A percentile compares a stretch with the other conserved stretches of the same genome.
Conservation (phyloP, 2,797 vertebrate genomes). For the Benthosema pterotum region DNA sequence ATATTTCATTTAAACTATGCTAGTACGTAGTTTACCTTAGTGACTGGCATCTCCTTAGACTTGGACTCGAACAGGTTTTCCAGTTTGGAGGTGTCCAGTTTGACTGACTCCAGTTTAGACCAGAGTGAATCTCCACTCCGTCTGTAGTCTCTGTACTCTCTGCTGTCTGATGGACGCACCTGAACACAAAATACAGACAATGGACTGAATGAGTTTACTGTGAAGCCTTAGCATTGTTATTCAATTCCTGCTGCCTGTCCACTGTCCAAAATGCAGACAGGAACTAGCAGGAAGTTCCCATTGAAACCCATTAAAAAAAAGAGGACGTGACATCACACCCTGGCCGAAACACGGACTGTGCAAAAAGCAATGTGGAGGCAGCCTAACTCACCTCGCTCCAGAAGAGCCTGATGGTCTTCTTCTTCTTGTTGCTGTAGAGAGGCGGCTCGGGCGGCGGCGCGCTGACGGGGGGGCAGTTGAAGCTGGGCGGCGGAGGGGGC, state of each 20-base stretch:
- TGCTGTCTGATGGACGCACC: constrained; percentile 88
- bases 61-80: constrained; percentile 96
- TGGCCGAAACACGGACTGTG: no score
- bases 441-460: constrained; percentile 81
- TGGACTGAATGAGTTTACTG: constrained; percentile 19
- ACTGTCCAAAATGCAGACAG: no score
- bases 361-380: no score
- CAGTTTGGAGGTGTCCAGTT: constrained; percentile 92
- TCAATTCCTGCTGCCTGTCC: no score
- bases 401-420: constrained; percentile 97
- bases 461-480: constrained; percentile 60
- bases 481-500: constrained; percentile 83
- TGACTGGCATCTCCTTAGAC: constrained; percentile 94
- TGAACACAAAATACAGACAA: constrained; percentile 47
- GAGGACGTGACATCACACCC: no score
- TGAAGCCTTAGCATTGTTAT: neutral
- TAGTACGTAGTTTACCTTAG: constrained; percentile 91
- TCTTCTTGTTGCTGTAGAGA: constrained; percentile 89
- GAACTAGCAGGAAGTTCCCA: no score
- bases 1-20: no score
- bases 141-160: constrained; percentile 83
- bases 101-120: constrained; percentile 94
- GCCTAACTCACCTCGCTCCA: constrained; percentile 87
- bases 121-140: constrained; percentile 89
- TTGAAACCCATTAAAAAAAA: no score